Percentiles rank a stretch among this genome's conserved stretches.
Conservation (phyloP, 2,888 invertebrate species). For the Oscheius sp. region DNA sequence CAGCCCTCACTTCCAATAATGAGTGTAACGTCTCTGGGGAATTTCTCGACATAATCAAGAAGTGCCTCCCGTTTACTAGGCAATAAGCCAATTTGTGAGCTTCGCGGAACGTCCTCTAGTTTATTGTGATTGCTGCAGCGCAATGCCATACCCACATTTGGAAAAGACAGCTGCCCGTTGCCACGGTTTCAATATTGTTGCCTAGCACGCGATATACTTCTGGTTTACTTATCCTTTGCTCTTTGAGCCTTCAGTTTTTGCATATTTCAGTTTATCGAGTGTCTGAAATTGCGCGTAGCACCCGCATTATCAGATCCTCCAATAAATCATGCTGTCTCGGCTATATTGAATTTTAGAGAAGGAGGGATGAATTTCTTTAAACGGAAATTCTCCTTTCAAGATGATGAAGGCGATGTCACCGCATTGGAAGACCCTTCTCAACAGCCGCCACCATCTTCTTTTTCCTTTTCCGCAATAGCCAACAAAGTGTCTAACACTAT, state of each 20-base stretch:
- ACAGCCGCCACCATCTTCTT: conserved; percentile 47
- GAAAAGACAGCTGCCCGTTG: background rate
- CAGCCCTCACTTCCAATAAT: no score
- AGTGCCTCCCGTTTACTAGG: conserved; percentile 10
- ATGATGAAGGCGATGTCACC: conserved; percentile 52
- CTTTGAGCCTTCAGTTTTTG: background rate
- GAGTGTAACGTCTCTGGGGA: background rate
- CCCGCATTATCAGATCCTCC: conserved; percentile 2
- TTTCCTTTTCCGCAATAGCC: conserved; percentile 60
- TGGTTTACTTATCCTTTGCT: background rate
- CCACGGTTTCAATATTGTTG: background rate
- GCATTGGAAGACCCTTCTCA: conserved; percentile 45
- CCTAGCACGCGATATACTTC: conserved; percentile 1
- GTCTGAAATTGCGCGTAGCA: background rate
- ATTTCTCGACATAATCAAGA: conserved; percentile 16
- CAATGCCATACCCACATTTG: conserved; percentile 1
- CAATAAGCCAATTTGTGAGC: conserved; percentile 25
- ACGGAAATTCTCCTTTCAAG: conserved; percentile 60
- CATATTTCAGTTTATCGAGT: background rate
- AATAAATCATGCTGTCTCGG: conserved; percentile 3
- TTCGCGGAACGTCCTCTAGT: background rate
- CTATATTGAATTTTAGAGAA: conserved; percentile 1
- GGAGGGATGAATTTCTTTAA: conserved; percentile 62
- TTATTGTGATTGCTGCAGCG: conserved; percentile 12
- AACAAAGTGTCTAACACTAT: conserved; percentile 61